Base-by-base conservation (phyloP, 92 coral and sea anemone species). In the Siderastrea radians region DNA sequence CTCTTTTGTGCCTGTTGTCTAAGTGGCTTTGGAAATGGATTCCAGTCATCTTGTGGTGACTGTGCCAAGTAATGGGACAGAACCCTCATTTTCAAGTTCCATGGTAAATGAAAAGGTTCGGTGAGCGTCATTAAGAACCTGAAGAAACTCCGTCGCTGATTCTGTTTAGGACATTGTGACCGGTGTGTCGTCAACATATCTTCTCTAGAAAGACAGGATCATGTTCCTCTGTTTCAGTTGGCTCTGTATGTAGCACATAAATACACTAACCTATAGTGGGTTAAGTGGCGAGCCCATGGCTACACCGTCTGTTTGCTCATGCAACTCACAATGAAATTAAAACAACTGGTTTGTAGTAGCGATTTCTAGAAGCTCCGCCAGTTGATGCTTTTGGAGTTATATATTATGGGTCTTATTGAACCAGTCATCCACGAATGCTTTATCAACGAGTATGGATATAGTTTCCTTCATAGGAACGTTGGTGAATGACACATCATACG, bases 261-360 rank as follows among this genome's bases (percentile, higher is more conserved):
- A 67, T n/a, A 67, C 72, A 13, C 19, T 67, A 17, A 46, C 72
- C 72, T n/a, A 67, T 67, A 43, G 72, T 67, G 72, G 72, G 72
- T 45, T n/a, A 14, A 61, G 17, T 61, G 7, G 72, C 19, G 72
- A 67, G 72, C 72, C 72, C 72, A 67, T 67, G 46, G 72, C 15
- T 67, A 67, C 49, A 67, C 76, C 66, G 65, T 81, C 47, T 26
- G 38, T 26, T 26, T 26, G 38, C 38, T 26, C 38, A 26, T 26
- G 38, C 38, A 26, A 26, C 0, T 26, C 38, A 26, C 38, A 26
- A 26, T 26, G 38, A 16, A 81, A 49, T 46, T 68, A 78, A 48
- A 81, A 81, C 7, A 81, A 64, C 58, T 81, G 75, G 78, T 70
- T 70, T 26, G 59, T 83, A n/a, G 75, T 72, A 55, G 87, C 79